A percentile compares a stretch with the other conserved stretches of the same genome.
phyloP scores from a whole-genome alignment of 2,888 invertebrate species.

The Timandra comae region DNA sequence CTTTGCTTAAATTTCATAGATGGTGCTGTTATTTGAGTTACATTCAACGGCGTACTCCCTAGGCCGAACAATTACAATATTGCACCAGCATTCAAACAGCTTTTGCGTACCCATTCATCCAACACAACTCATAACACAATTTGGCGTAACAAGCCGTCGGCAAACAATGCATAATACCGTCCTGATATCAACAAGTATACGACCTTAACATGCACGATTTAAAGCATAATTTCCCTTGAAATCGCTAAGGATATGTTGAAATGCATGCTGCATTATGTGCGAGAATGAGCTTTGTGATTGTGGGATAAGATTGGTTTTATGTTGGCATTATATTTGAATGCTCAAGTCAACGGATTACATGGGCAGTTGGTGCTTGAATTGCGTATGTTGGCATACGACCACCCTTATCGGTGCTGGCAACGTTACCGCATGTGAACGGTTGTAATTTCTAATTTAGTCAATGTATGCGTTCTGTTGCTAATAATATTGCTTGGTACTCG shows the following conservation, averaged over 20 bases:
- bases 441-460: neutral
- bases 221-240: constrained; percentile 8
- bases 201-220: constrained; percentile 7
- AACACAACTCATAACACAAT: constrained; percentile 23
- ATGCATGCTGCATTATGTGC: constrained; percentile 3
- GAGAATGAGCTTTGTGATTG: constrained; percentile 8
- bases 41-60: constrained; percentile 7
- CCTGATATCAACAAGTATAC: constrained; percentile 8
- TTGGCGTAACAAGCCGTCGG: constrained; percentile 25
- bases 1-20: neutral
- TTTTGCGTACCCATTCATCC: constrained; percentile 16
- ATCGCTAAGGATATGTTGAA: constrained; percentile 3
- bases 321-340: constrained; percentile 9
- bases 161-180: constrained; percentile 24
- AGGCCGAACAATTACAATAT: constrained; percentile 21
- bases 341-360: constrained; percentile 22
- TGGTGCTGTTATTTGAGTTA: constrained; percentile 4
- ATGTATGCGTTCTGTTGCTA: too few relatives aligned
- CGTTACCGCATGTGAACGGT: constrained; percentile 7
- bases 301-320: constrained; percentile 6
- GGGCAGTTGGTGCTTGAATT: constrained; percentile 19
- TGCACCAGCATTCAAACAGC: constrained; percentile 15
- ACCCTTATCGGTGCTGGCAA: constrained; percentile 16
- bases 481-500: too few relatives aligned
- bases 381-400: constrained; percentile 18